Conservation (phyloP, 2,797 vertebrate genomes). For the Ambastaia sidthimunki region DNA sequence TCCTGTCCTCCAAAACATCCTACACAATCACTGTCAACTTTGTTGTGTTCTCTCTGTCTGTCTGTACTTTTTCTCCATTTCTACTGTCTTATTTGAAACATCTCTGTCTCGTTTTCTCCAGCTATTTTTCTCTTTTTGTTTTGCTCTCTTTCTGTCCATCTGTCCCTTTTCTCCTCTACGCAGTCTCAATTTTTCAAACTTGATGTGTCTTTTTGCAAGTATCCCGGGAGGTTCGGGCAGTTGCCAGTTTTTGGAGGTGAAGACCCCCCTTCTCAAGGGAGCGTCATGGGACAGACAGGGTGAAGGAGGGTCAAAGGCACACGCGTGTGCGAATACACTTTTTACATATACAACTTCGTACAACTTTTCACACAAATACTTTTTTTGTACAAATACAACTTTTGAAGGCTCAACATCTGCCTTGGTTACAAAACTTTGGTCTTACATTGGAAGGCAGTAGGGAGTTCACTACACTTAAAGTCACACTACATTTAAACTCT, state of each 20-base stretch:
- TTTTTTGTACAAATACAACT: no score
- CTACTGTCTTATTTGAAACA: constrained; percentile 14
- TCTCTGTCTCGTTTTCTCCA: not conserved
- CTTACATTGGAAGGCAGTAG: no score
- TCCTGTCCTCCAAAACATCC: constrained; percentile 37
- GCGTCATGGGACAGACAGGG: constrained; percentile 38
- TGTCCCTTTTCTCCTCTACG: constrained; percentile 28
- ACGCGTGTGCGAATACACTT: constrained; percentile 7
- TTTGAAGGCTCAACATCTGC: no score
- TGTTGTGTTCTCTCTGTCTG: constrained; percentile 5
- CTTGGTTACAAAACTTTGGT: no score
- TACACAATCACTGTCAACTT: constrained; percentile 23
- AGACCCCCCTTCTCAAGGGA: constrained; percentile 31
- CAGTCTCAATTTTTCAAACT: constrained; percentile 31
- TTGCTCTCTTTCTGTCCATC: constrained; percentile 14
- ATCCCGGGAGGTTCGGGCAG: constrained; percentile 16
- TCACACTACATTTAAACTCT: no score
- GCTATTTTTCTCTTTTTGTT: constrained; percentile 11
- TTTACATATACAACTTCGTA: no score
- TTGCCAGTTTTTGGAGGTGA: constrained; percentile 43
- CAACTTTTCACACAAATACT: no score
- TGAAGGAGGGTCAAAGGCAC: constrained; percentile 53
- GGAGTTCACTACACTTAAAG: no score
- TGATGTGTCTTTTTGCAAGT: not conserved
- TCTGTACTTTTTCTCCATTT: not conserved